A percentile compares a stretch with the other conserved stretches of the same genome.
Conservation (phyloP, 1,140 invertebrate species). For the Cyrtorhinus lividipennis region DNA sequence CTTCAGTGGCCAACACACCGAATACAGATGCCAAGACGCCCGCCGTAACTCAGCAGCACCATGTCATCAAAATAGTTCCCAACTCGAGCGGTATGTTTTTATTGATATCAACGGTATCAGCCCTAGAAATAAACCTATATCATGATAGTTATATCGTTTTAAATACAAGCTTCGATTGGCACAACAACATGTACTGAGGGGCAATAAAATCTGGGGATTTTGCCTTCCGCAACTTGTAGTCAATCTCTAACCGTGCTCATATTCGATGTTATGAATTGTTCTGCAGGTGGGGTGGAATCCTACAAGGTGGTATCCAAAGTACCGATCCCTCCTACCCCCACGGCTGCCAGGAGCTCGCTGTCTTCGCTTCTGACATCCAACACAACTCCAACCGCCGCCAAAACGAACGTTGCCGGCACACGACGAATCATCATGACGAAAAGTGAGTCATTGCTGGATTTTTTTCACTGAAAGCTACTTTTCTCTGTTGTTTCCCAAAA, state of each 20-base stretch:
- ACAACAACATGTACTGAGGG: no score
- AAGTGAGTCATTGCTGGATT: constrained; percentile 28
- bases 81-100: constrained; percentile 26
- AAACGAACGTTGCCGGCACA: constrained; percentile 50
- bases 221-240: no score
- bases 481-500: not conserved
- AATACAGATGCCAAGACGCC: constrained; percentile 19
- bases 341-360: constrained; percentile 44
- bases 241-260: no score
- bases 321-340: constrained; percentile 38
- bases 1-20: not conserved
- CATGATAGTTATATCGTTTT: no score
- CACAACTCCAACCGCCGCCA: constrained; percentile 37
- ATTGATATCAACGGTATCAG: no score
- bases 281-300: constrained; percentile 27
- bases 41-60: constrained; percentile 29
- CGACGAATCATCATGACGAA: constrained; percentile 68
- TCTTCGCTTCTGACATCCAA: constrained; percentile 49
- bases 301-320: constrained; percentile 46
- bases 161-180: no score
- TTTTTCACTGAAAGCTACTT: not conserved
- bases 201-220: no score
- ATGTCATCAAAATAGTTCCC: constrained; percentile 38
- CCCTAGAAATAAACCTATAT: no score
- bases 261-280: no score